These are phyloP conservation scores for Schizaphis graminum DNA, from an alignment of 2,888 invertebrate genomes.

Conservation along the genomic window DNA sequence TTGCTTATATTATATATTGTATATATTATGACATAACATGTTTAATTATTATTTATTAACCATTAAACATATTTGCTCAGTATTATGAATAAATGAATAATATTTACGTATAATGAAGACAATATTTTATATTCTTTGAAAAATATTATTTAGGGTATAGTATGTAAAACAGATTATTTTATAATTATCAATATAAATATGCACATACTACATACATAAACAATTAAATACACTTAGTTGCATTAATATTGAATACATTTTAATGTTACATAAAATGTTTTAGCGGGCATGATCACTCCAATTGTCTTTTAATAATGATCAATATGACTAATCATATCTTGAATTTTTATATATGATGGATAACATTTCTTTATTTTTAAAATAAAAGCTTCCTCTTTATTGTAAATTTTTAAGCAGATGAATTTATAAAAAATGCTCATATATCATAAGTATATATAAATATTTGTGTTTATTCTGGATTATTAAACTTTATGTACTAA, in stretches of 20 bases:
- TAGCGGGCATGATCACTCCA: too few species aligned
- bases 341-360: background rate
- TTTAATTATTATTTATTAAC: background rate
- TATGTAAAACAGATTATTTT: background rate
- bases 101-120: constrained; percentile 8
- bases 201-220: background rate
- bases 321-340: background rate
- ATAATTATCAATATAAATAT: background rate
- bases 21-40: background rate
- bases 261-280: too few species aligned
- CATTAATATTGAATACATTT: background rate
- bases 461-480: background rate
- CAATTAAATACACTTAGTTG: background rate
- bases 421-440: background rate
- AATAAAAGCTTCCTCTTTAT: background rate
- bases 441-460: background rate
- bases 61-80: constrained; percentile 8
- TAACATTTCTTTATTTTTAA: background rate
- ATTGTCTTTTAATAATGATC: background rate
- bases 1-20: constrained; percentile 22
- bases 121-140: background rate
- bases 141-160: background rate
- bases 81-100: background rate
- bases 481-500: background rate
- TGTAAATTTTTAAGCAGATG: background rate